phyloP scores from a whole-genome alignment of 2,888 invertebrate genomes.

The Drosophila diplacantha region DNA sequence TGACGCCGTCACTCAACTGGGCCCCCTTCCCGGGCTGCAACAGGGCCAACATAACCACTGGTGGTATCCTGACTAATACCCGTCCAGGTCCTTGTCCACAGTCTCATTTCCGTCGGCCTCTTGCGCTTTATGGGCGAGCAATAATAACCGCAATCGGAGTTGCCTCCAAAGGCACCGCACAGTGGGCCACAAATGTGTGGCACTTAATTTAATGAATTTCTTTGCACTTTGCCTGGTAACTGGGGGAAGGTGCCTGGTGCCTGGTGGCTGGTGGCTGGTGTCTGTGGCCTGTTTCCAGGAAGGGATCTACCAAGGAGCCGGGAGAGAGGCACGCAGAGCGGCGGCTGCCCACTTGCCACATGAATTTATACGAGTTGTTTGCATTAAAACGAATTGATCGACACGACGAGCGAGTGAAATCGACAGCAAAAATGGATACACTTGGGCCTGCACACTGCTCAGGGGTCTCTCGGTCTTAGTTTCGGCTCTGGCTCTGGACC shows the following conservation, averaged over 20 bases:
- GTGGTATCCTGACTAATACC: constrained; percentile 21
- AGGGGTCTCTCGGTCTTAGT: not conserved
- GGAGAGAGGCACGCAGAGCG: not conserved
- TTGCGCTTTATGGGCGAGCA: constrained; percentile 38
- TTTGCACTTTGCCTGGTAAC: constrained; percentile 57
- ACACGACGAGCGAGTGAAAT: constrained; percentile 55
- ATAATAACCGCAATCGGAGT: constrained; percentile 43
- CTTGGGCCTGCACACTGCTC: not conserved
- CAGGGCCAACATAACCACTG: constrained; percentile 2
- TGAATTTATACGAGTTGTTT: constrained; percentile 71
- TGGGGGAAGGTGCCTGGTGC: not conserved
- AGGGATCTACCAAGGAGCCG: constrained; percentile 8
- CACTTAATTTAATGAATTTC: constrained; percentile 72
- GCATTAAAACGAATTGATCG: constrained; percentile 71
- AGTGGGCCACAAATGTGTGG: constrained; percentile 71
- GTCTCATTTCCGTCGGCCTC: constrained; percentile 29
- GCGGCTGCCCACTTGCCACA: constrained; percentile 51
- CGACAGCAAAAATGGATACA: constrained; percentile 18
- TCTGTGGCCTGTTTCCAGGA: constrained; percentile 43
- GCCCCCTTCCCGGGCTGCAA: not conserved
- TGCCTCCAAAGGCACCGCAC: constrained; percentile 48
- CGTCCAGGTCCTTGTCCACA: constrained; percentile 22
- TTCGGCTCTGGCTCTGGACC: constrained; percentile 3
- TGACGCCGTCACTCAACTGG: constrained; percentile 39
- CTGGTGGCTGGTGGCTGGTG: not conserved